phyloP scores from a whole-genome alignment of 2,113 vertebrate species.

The Nymphicus hollandicus region DNA sequence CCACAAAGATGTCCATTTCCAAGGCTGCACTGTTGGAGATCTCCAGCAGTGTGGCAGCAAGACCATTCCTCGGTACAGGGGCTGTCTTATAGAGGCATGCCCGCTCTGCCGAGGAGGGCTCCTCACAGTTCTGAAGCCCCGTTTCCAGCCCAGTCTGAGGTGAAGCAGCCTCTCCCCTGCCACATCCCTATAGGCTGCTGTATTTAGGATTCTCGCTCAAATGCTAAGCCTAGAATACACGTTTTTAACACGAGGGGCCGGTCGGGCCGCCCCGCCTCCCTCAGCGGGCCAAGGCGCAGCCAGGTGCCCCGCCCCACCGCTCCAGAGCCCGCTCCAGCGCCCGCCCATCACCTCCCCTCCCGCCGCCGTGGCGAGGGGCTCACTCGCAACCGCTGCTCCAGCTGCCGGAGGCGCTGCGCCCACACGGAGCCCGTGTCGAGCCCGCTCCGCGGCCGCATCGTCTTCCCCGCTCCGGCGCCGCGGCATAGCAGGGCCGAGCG shows the following conservation, averaged over 20 bases:
- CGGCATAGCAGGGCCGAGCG: accelerated
- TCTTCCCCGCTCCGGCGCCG: no score
- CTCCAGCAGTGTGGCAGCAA: accelerated
- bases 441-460: neutral
- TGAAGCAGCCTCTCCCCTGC: accelerated
- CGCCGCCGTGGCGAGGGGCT: neutral
- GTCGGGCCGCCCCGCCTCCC: no score
- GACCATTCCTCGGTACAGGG: accelerated
- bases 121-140: accelerated
- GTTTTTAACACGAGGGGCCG: neutral
- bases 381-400: constrained; percentile 56
- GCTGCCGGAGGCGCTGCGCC: constrained; percentile 39
- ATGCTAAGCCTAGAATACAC: neutral
- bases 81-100: neutral
- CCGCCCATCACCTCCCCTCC: neutral
- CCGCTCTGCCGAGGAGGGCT: neutral
- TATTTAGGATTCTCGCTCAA: accelerated
- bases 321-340: neutral
- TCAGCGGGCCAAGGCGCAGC: neutral
- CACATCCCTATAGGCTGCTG: accelerated
- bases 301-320: neutral
- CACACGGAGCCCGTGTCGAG: neutral
- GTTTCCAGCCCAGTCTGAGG: accelerated
- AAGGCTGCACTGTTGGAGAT: accelerated
- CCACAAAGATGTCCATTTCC: accelerated